Base-by-base conservation (phyloP, 2,797 vertebrate genomes). In the Spatula clypeata region DNA sequence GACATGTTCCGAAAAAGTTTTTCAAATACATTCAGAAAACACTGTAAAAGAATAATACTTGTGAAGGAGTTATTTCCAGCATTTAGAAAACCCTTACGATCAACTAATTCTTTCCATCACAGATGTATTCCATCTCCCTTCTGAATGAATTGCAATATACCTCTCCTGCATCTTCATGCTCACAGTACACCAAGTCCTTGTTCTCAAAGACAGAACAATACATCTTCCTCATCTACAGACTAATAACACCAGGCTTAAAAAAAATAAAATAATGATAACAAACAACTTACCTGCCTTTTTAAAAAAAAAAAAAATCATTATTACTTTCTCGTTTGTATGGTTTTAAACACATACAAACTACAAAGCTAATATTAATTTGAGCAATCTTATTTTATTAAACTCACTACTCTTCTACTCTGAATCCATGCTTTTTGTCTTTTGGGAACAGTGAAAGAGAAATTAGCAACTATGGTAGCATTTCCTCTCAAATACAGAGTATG, bases 11-110 rank as follows among this genome's bases (percentile, higher is more conserved):
- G 75, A 72, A 76, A 77, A 44, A 76, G 9, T 77, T 77, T 95
- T 91, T 77, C 72, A 77, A 92, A 93, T 70, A 61, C 31, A 29
- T 32, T 93, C 38, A 65, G 76, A 91, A 94, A 94, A 91, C 7
- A 75, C 7, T 40, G 44, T 51, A 49, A 47, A 47, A 49, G 47
- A 7, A 24, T 24, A 49, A 49, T 24, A 70, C 27, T 71, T 57
- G 31, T 71, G 79, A 85, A 62, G 74, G 26, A 85, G 36, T 54
- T 80, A 65, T 62, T 89, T 83, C 79, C 34, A 85, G 65, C 36
- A 93, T 54, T 77, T 51, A 90, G 12, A 90, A 83, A 84, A 62
- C 9, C 19, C 16, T 65, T 66, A 77, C 31, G 18, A 90, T 40
- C 6, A 3, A 62, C 47, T 66, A 82, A 89, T 54, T 85, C 29